Evolutionary conservation across 2,888 invertebrate genomes (phyloP), one percentile per base, ranked within the genome.

Genomic region (Agrotis puta): DNA sequence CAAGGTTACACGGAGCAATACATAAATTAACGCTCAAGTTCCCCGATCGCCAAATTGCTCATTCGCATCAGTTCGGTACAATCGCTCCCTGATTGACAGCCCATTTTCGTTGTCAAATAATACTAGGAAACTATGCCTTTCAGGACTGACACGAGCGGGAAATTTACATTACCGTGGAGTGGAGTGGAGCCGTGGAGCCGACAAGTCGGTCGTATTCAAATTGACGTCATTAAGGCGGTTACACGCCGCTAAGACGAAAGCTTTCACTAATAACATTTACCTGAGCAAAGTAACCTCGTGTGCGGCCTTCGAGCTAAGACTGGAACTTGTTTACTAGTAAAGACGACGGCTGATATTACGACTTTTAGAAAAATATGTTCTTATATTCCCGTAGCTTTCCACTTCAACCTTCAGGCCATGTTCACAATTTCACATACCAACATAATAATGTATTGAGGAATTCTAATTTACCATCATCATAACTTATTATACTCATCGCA

Each of bases 121-220:
- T 88, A 89, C 82, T 84, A 85, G 88, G 90, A 90, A 91, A 91
- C 91, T 90, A 89, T 84, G 86, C 85, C 82, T 81, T 87, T 89
- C 86, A 87, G 85, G 83, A 87, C 84, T 83, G 87, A 74, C 87
- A 79, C 85, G 77, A 88, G 79, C 86, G 83, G 90, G 91, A 91
- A 92, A 94, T 94, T 91, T 92, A 87, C 90, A 89, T 91, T 88
- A 89, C 87, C 89, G 85, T 74, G 43, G 84, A 87, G 85, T 87
- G 86, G 87, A 88, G 89, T 81, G 88, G 89, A 47, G 27, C 64
- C 16, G 43, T 64, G 64, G 7, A 87, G 85, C 87, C 87, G 88
- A 88, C 90, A 89, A 88, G 89, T 86, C 87, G 87, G 88, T 87
- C 88, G 88, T 90, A 92, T 93, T 92, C 91, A 93, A 94, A 94